A percentile compares a stretch with the other conserved stretches of the same genome.
These are phyloP conservation scores for Poeciliopsis gracilis DNA, from an alignment of 2,797 vertebrate species.

Conservation along the genomic window DNA sequence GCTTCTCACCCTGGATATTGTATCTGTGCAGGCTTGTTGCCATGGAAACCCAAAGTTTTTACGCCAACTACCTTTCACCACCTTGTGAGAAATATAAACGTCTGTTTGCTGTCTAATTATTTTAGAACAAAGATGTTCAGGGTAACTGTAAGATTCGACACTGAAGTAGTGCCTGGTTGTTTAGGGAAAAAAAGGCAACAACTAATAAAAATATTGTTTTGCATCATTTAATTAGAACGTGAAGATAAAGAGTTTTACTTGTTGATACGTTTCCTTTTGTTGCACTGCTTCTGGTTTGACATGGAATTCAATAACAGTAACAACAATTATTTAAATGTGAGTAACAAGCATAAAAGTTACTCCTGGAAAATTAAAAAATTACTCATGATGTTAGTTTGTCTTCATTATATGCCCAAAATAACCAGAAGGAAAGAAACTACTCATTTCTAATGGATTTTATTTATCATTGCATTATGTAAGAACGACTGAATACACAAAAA, in stretches of 20 bases:
- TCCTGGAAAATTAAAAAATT: not conserved
- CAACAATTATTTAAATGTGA: conserved; percentile 18
- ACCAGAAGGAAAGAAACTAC: not conserved
- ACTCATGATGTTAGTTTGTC: not conserved
- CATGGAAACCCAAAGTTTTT: conserved; percentile 80
- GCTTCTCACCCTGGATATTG: conserved; percentile 56
- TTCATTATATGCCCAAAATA: not conserved
- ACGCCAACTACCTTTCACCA: conserved; percentile 72
- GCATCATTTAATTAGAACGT: conserved; percentile 1
- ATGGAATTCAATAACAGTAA: conserved; percentile 9
- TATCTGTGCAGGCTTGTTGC: conserved; percentile 65
- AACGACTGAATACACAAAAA: not conserved
- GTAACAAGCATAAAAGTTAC: conserved; percentile 22
- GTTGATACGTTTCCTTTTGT: conserved; percentile 12
- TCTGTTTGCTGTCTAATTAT: conserved; percentile 68
- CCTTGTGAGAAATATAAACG: conserved; percentile 72
- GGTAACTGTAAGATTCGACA: conserved; percentile 43
- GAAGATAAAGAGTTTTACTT: not conserved
- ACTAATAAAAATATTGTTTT: not conserved
- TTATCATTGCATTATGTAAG: not conserved
- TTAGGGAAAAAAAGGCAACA: conserved; percentile 17
- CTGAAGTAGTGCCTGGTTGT: conserved; percentile 40
- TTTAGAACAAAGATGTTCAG: conserved; percentile 65
- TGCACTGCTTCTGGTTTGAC: conserved; percentile 14
- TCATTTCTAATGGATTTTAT: not conserved